phyloP scores from a whole-genome alignment of 2,113 vertebrate genomes.

The Onychostruthus taczanowskii region DNA sequence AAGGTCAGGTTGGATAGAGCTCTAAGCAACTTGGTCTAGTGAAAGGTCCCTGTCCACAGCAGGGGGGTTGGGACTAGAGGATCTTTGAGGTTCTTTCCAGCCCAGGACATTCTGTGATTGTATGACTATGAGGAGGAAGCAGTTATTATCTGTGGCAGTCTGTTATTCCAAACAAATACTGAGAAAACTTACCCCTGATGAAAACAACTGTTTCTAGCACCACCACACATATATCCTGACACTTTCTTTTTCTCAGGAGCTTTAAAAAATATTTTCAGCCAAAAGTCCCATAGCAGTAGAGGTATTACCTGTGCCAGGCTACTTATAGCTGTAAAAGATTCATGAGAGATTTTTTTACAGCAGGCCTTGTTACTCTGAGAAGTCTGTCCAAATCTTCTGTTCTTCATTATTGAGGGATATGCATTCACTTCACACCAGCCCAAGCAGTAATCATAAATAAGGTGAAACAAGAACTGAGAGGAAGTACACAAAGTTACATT shows the following conservation, averaged over 20 bases:
- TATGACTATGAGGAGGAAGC: background rate
- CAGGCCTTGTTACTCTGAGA: constrained; percentile 57
- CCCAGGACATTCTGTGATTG: background rate
- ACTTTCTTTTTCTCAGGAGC: background rate
- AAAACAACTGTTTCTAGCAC: background rate
- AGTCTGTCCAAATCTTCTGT: constrained; percentile 41
- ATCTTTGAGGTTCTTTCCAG: background rate
- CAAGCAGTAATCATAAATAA: constrained; percentile 72
- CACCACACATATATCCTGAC: background rate
- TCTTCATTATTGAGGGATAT: constrained; percentile 74
- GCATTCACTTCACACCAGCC: constrained; percentile 77
- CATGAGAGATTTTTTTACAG: constrained; percentile 62
- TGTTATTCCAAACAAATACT: background rate
- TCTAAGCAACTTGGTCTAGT: background rate
- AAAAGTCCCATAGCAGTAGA: constrained; percentile 33
- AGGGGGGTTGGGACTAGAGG: background rate
- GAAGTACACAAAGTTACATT: constrained; percentile 68
- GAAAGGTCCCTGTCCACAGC: background rate
- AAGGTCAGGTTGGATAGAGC: background rate
- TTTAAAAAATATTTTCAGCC: constrained; percentile 30
- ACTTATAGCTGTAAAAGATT: constrained; percentile 34
- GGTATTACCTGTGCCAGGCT: background rate
- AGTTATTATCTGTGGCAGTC: background rate
- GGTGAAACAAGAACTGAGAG: constrained; percentile 62
- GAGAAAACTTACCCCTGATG: background rate